Percentiles rank a stretch among this genome's conserved stretches.
Evolutionary conservation across 2,888 invertebrate genomes (phyloP).

Genomic region (Macrophya alboannulata): DNA sequence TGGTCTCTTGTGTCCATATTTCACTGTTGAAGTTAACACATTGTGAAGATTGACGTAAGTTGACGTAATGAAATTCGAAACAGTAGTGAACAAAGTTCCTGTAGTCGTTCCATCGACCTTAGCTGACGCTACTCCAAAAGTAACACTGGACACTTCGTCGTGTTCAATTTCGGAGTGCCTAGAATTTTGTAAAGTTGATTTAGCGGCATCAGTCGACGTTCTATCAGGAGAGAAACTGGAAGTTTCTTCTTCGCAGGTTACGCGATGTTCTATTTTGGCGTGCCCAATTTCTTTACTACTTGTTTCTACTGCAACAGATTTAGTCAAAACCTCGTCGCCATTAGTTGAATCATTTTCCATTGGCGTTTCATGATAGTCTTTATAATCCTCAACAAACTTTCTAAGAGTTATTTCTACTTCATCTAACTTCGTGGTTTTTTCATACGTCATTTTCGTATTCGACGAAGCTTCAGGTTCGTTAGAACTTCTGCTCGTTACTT

Average conservation of each 20-base stretch:
- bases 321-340: slow-evolving; percentile 13
- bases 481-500: background rate
- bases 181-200: background rate
- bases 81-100: slow-evolving; percentile 12
- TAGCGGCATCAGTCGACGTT: slow-evolving; percentile 5
- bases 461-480: background rate
- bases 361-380: slow-evolving; percentile 35
- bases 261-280: slow-evolving; percentile 2
- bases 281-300: background rate
- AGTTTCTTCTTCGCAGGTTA: slow-evolving; percentile 2
- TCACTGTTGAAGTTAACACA: background rate
- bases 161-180: background rate
- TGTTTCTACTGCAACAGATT: background rate
- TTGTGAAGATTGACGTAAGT: slow-evolving; percentile 7
- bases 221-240: background rate
- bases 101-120: background rate
- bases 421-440: background rate
- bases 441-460: background rate
- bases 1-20: background rate
- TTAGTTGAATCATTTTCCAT: slow-evolving; percentile 36
- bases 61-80: slow-evolving; percentile 1
- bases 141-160: background rate
- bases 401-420: slow-evolving; percentile 3
- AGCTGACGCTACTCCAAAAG: background rate
- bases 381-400: slow-evolving; percentile 12